These are phyloP conservation scores for Gnathonemus longibarbis DNA, from an alignment of 2,113 vertebrate genomes.

Conservation along the genomic window DNA sequence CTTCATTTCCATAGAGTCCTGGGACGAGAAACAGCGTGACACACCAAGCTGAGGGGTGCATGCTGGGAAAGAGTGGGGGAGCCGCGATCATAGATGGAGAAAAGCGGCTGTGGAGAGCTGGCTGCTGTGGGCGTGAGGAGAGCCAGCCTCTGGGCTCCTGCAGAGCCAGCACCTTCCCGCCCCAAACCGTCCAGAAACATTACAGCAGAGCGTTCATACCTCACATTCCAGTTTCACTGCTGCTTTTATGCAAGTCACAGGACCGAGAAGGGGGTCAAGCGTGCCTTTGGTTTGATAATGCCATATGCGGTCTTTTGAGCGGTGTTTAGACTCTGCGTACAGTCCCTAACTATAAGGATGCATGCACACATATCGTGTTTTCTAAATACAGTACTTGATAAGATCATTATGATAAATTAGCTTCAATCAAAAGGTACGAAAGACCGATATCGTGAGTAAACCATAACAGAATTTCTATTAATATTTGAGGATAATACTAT, in stretches of 20 bases:
- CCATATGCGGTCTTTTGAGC: too few species aligned
- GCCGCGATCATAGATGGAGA: background rate
- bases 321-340: background rate
- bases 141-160: background rate
- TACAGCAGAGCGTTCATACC: background rate
- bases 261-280: too few species aligned
- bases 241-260: too few species aligned
- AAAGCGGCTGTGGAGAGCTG: background rate
- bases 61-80: background rate
- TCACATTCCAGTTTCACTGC: background rate
- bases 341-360: background rate
- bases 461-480: background rate
- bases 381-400: background rate
- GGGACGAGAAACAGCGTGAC: background rate
- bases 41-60: background rate
- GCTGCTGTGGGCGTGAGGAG: background rate
- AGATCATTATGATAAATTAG: background rate
- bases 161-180: background rate
- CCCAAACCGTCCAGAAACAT: background rate
- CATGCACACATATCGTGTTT: background rate
- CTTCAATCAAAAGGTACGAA: background rate
- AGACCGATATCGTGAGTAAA: background rate
- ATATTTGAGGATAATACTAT: background rate
- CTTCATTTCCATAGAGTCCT: conserved; percentile 71
- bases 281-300: too few species aligned